Conservation (phyloP, 2,113 vertebrate genomes). For the Epinephelus fuscoguttatus region DNA sequence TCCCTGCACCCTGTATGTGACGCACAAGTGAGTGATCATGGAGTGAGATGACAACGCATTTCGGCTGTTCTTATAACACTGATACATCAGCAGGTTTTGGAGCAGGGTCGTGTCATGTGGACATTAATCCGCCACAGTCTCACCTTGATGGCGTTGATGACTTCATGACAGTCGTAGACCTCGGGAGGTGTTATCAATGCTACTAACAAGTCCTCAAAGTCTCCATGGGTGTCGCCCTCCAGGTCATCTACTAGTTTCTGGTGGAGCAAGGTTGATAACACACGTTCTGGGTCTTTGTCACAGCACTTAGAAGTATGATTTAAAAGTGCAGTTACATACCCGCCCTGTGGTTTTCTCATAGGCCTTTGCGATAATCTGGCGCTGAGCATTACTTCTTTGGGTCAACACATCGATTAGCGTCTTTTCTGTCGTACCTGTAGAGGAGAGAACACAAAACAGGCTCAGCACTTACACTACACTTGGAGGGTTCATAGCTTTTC, state of each 20-base stretch:
- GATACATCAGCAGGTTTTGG: too few species aligned
- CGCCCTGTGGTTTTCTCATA: constrained; percentile 85
- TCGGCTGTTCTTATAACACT: too few species aligned
- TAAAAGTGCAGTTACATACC: constrained; percentile 75
- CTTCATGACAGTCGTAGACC: constrained; percentile 86
- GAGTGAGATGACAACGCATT: neutral
- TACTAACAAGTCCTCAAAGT: constrained; percentile 87
- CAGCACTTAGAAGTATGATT: constrained; percentile 76
- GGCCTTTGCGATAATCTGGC: constrained; percentile 85
- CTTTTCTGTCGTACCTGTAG: constrained; percentile 88
- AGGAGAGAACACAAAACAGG: constrained; percentile 15
- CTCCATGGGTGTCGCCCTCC: constrained; percentile 89
- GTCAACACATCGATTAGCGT: constrained; percentile 87
- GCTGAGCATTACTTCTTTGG: constrained; percentile 87
- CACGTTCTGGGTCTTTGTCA: constrained; percentile 35
- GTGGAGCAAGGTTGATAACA: neutral
- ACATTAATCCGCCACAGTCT: constrained; percentile 5
- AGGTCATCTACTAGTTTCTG: constrained; percentile 88
- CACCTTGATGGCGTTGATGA: constrained; percentile 89
- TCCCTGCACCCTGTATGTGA: constrained; percentile 86
- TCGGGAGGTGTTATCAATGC: constrained; percentile 84
- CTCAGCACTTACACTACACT: neutral
- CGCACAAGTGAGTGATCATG: neutral
- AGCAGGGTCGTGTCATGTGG: neutral
- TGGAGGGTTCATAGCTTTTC: neutral